phyloP scores from a whole-genome alignment of 2,797 vertebrate species.

The Rhinella marina region DNA sequence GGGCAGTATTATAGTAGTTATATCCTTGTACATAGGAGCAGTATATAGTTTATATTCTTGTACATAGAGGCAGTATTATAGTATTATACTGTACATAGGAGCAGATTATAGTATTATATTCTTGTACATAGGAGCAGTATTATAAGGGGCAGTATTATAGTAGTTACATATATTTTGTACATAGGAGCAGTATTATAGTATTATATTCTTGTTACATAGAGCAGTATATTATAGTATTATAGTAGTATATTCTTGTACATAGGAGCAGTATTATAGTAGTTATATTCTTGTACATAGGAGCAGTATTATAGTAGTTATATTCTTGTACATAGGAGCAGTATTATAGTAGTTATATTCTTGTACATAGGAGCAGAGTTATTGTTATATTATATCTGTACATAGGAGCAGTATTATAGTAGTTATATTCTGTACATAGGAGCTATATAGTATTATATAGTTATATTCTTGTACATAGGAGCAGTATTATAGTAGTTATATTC shows the following conservation, averaged over 20 bases:
- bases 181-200: constrained; percentile 15
- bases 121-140: background rate
- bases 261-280: constrained; percentile 8
- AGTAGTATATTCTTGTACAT: constrained; percentile 10
- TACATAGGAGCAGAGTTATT: too few relatives aligned
- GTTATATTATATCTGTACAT: background rate
- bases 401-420: background rate
- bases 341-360: too few relatives aligned
- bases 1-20: constrained; percentile 1
- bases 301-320: too few relatives aligned
- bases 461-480: background rate
- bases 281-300: constrained; percentile 4
- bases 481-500: constrained; percentile 15
- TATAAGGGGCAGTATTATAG: background rate
- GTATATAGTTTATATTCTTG: constrained; percentile 10
- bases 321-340: too few relatives aligned
- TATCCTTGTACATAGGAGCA: background rate
- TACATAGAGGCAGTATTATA: background rate
- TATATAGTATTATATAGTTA: background rate
- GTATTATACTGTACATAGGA: background rate
- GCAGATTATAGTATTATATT: background rate
- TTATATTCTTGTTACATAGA: constrained; percentile 8
- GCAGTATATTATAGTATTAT: constrained; percentile 4
- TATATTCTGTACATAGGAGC: background rate
- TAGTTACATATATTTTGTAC: background rate